Base-by-base conservation (phyloP, 2,797 vertebrate genomes). In the Numenius phaeopus region DNA sequence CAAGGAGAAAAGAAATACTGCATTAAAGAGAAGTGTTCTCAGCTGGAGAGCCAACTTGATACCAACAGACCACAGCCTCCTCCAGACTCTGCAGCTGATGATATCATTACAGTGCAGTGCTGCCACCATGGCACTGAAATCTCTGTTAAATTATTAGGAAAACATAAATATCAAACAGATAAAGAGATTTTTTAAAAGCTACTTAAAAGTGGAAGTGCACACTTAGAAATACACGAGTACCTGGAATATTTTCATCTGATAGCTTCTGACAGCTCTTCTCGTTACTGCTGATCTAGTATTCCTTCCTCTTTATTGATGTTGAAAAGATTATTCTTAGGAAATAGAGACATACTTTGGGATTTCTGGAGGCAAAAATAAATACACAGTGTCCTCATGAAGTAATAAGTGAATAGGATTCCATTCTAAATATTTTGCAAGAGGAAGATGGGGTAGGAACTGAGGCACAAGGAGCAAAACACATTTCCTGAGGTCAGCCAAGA, bases 301-400 rank as follows among this genome's bases (percentile, higher is more conserved):
- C 62, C 32, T 96, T 91, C 80, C 50, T 77, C 39, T 80, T 59
- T 55, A 19, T 54, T 89, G 87, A 79, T 89, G 83, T 40, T 81
- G 66, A 83, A 77, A 89, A 90, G 86, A 70, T 89, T 89, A 50
- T 73, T 87, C 50, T 66, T 77, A 64, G 82, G 89, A 89, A 95
- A 93, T 89, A 89, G 64, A 96, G 89, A 52, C 58, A 92, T 94
- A 55, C 55, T 73, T 76, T 23, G 50, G 81, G 66, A 89, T 92
- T 96, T 94, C 62, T 93, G 64, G 39, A 77, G 91, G 65, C 67
- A 89, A 95, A 96, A 90, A 73, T 79, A 92, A 95, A 94, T 75
- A 94, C 34, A 80, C 89, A 59, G 55, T 75, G 78, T 96, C 89
- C 37, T 95, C 59, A 19, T 70, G 75, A 88, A 94, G 82, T 46